Conservation (phyloP, 2,797 vertebrate genomes). For the Rhincodon typus region DNA sequence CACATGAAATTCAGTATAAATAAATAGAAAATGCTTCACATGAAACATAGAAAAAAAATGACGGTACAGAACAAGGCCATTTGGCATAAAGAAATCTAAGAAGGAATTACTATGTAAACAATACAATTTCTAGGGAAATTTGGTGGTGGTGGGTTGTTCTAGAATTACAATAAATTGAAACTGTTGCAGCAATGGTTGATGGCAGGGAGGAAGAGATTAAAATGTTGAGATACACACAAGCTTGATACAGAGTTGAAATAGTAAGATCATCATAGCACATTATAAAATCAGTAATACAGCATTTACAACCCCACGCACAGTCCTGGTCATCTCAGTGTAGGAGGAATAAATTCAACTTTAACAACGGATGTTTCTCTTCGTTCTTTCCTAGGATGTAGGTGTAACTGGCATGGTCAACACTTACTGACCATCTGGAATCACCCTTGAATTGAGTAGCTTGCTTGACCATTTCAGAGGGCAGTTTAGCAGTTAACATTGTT, state of each 20-base stretch:
- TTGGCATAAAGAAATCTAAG: neutral
- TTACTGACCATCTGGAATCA: no score
- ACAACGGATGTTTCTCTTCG: no score
- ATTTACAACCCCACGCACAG: neutral
- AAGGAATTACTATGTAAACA: neutral
- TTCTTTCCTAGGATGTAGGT: no score
- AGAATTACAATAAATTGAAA: neutral
- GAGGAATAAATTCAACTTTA: neutral
- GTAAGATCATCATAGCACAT: neutral
- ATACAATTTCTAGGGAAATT: neutral
- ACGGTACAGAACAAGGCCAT: no score
- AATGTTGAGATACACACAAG: neutral
- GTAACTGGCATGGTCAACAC: no score
- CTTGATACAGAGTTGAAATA: neutral
- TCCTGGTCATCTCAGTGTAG: neutral
- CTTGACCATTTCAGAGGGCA: no score
- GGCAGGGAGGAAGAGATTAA: neutral
- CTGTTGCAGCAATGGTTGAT: neutral
- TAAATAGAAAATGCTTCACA: neutral
- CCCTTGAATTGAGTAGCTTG: no score
- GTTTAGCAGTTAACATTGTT: no score
- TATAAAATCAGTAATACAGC: neutral
- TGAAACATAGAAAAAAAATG: no score
- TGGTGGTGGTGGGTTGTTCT: no score
- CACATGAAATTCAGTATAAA: neutral